Evolutionary conservation across 2,113 vertebrate genomes (phyloP).

Genomic region (Zosterops borbonicus): DNA sequence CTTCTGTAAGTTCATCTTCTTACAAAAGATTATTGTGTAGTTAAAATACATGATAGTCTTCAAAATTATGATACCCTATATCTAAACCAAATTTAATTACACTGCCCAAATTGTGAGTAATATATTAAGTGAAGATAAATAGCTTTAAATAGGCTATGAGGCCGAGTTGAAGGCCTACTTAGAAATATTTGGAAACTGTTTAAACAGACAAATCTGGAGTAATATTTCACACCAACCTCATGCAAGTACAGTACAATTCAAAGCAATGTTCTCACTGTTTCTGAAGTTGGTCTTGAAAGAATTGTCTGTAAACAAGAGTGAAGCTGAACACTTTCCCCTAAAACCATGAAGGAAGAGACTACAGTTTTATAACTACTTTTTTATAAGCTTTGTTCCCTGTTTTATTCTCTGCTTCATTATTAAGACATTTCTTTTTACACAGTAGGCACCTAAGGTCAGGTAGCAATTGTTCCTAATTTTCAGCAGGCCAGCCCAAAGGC

Average conservation of each 20-base stretch:
- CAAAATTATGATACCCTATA: background rate
- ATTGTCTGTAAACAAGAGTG: background rate
- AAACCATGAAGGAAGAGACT: background rate
- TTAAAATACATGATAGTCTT: background rate
- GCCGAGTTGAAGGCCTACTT: background rate
- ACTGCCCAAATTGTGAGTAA: background rate
- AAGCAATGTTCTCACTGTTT: background rate
- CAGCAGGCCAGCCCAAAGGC: background rate
- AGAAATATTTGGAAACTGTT: background rate
- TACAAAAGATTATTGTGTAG: background rate
- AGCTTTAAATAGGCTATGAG: background rate
- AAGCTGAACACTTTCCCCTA: background rate
- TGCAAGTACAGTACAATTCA: rapidly evolving
- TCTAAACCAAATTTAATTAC: background rate
- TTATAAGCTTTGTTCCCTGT: background rate
- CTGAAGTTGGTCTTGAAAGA: background rate
- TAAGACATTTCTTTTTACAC: background rate
- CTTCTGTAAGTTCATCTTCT: background rate
- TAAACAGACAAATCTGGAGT: background rate
- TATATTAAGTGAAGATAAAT: background rate
- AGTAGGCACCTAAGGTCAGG: background rate
- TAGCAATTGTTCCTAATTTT: slow-evolving; percentile 2
- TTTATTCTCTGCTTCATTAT: background rate
- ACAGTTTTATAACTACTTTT: background rate
- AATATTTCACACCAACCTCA: background rate